Conservation (phyloP, 1,140 invertebrate species). For the Drosophila mayri region DNA sequence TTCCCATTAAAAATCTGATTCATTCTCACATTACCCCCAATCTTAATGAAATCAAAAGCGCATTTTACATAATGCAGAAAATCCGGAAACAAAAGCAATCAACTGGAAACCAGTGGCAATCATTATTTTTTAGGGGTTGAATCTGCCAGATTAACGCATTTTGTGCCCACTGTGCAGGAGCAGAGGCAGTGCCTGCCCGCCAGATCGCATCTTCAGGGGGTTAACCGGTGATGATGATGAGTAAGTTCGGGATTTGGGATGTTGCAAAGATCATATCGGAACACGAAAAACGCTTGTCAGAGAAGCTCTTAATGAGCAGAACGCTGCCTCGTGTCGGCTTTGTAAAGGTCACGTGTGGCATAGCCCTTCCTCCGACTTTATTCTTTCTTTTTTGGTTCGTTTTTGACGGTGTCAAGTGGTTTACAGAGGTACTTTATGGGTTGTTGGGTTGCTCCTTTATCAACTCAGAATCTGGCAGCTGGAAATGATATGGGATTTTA, state of each 20-base stretch:
- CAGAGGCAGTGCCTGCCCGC: conserved; percentile 10
- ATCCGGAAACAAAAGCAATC: conserved; percentile 54
- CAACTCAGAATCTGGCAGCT: conserved; percentile 12
- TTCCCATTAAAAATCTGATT: conserved; percentile 16
- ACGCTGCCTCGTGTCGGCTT: conserved; percentile 69
- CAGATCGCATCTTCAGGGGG: conserved; percentile 27
- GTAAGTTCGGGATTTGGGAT: conserved; percentile 30
- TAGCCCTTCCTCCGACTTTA: conserved; percentile 2
- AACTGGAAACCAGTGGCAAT: conserved; percentile 48
- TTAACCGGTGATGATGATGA: conserved; percentile 1
- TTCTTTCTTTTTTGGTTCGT: background rate
- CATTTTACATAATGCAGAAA: conserved; percentile 20
- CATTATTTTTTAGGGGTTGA: conserved; percentile 8
- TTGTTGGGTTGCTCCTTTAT: conserved; percentile 29
- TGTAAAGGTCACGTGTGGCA: conserved; percentile 66
- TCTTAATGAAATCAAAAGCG: conserved; percentile 42
- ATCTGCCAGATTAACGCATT: conserved; percentile 23
- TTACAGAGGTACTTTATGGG: conserved; percentile 7
- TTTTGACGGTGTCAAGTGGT: conserved; percentile 63
- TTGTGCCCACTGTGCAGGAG: conserved; percentile 66
- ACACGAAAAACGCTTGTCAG: conserved; percentile 67
- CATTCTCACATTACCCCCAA: conserved; percentile 12
- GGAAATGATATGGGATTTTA: background rate
- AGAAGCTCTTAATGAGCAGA: conserved; percentile 71
- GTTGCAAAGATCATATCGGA: conserved; percentile 63